Conservation (phyloP, 2,797 vertebrate genomes). For the Cryptoblepharus egeriae region DNA sequence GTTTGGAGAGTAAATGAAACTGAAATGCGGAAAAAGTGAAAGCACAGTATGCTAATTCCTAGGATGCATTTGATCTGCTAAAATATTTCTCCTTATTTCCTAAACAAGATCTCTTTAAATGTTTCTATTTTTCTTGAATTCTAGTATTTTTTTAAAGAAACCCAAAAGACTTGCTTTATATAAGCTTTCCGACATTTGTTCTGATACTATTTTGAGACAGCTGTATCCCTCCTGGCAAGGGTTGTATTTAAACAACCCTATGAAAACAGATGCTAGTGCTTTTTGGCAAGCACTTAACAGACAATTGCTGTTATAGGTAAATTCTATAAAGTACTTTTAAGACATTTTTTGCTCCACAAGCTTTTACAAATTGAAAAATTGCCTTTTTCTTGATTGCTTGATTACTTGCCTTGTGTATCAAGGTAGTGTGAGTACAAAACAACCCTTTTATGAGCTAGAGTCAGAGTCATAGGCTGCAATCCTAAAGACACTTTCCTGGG, state of each 20-base stretch:
- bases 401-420: not conserved
- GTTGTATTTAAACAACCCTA: not conserved
- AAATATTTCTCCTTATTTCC: not conserved
- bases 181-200: not conserved
- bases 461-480: no score
- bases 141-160: not conserved
- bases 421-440: not conserved
- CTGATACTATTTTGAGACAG: not conserved
- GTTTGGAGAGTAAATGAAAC: not conserved
- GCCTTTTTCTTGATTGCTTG: no score
- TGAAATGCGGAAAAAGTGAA: not conserved
- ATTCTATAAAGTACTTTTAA: not conserved
- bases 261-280: not conserved
- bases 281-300: not conserved
- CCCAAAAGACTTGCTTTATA: not conserved
- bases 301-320: not conserved
- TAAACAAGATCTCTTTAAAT: not conserved
- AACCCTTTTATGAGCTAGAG: not conserved
- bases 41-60: not conserved
- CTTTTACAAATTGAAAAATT: slow-evolving; percentile 1
- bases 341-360: not conserved
- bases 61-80: not conserved
- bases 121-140: not conserved
- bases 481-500: no score
- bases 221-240: not conserved